A percentile compares a stretch with the other conserved stretches of the same genome.
Conservation (phyloP, 1,140 invertebrate species). For the Heliconius hewitsoni region DNA sequence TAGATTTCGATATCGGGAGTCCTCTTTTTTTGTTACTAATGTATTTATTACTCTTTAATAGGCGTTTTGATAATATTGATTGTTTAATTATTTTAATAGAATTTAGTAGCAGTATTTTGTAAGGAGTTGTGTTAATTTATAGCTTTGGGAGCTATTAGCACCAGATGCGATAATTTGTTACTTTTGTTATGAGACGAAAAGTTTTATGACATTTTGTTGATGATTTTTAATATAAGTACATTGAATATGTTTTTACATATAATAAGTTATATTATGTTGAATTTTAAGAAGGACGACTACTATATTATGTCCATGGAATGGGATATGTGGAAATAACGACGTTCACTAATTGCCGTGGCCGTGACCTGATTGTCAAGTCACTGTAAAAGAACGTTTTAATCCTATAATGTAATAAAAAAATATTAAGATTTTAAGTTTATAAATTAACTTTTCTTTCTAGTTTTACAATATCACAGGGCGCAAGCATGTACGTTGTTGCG, state of each 20-base stretch:
- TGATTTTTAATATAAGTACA: background rate
- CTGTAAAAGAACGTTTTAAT: too few relatives aligned
- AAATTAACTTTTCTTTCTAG: too few relatives aligned
- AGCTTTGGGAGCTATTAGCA: background rate
- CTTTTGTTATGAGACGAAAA: background rate
- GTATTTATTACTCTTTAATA: slow-evolving; percentile 42
- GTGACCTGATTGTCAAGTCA: background rate
- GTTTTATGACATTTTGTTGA: background rate
- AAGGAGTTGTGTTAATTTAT: slow-evolving; percentile 5
- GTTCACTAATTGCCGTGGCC: background rate
- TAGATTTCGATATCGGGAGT: slow-evolving; percentile 48
- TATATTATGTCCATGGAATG: background rate
- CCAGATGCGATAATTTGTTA: background rate
- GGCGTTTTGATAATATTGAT: slow-evolving; percentile 35
- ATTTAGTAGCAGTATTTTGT: slow-evolving; percentile 19
- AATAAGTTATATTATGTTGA: too few relatives aligned
- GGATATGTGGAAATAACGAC: background rate
- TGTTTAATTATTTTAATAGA: background rate
- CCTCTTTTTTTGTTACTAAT: slow-evolving; percentile 22
- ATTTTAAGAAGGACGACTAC: background rate
- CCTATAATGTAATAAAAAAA: too few relatives aligned
- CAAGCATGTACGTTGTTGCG: too few relatives aligned
- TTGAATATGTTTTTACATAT: background rate
- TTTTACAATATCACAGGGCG: too few relatives aligned
- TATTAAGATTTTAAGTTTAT: too few relatives aligned